Evolutionary conservation across 2,888 invertebrate species (phyloP), one percentile per base, ranked within the genome.

Genomic region (Ophioninae sp.): DNA sequence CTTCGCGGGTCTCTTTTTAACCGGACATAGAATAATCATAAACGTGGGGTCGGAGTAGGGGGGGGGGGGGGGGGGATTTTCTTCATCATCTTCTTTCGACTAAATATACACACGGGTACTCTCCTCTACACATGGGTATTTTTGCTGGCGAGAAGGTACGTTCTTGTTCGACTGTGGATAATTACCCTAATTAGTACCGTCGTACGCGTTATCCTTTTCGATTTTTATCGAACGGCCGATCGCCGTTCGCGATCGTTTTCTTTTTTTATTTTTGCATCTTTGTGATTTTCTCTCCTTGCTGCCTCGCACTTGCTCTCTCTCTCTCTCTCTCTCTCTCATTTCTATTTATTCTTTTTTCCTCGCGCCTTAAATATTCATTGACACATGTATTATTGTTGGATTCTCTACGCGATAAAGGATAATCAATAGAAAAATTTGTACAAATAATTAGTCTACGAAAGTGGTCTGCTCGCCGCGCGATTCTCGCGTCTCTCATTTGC

Each of bases 101-200:
- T 76, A 79, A 82, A 82, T 74, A 78, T 79, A 79, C 79, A 79
- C 77, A 79, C 71, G 79, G 78, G 51, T 77, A 71, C 63, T 68
- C 63, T 68, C 73, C 73, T 65, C 78, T 73, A 74, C 58, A 23
- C 44, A 85, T 74, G 82, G 78, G 68, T 76, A 81, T 83, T 80
- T 30, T 68, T 65, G 80, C 71, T 80, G 74, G 76, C 79, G 79
- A 82, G 71, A 84, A 82, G 80, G 73, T 82, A 78, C 68, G 78
- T 75, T 74, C 76, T 80, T 81, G 56, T 76, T 79, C 78, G 72
- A 84, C 81, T 81, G 78, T 79, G 78, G 74, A 78, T 44, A 74
- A 71, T 82, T 63, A 81, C 73, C 63, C 81, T 84, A 84, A 83
- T 84, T 84, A 84, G 85, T 84, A 85, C 82, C 85, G 81, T 84